A percentile compares a stretch with the other conserved stretches of the same genome.
Evolutionary conservation across 2,113 vertebrate species (phyloP).

Genomic region (Strix uralensis): DNA sequence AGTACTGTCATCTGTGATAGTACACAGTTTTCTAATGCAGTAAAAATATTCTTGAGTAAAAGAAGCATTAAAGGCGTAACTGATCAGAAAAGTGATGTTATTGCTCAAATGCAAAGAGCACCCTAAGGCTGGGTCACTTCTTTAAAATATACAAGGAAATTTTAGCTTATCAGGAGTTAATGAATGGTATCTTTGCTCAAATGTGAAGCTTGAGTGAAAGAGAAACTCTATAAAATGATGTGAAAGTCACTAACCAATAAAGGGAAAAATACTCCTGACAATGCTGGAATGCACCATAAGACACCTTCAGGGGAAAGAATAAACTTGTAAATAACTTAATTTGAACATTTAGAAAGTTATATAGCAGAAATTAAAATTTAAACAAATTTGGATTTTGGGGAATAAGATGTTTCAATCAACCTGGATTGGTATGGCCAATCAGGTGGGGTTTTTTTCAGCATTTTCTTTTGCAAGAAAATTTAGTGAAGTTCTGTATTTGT

Average conservation of each 20-base stretch:
- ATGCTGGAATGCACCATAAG: background rate
- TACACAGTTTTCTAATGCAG: background rate
- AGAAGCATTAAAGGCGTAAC: background rate
- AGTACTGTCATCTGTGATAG: background rate
- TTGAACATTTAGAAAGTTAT: background rate
- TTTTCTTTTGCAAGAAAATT: background rate
- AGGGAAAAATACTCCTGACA: background rate
- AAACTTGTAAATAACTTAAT: background rate
- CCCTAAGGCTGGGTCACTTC: background rate
- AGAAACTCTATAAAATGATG: background rate
- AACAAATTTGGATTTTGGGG: background rate
- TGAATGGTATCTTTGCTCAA: background rate
- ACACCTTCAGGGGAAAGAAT: background rate
- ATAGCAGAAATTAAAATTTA: background rate
- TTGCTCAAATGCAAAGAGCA: background rate
- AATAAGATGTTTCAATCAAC: background rate
- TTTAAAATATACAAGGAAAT: background rate
- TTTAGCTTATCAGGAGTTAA: background rate
- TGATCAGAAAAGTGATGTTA: background rate
- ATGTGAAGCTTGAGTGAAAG: background rate
- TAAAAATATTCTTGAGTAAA: background rate
- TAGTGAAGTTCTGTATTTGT: background rate
- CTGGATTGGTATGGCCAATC: background rate
- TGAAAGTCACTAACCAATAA: background rate
- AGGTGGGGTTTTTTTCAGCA: background rate